Base-by-base conservation (phyloP, 2,888 invertebrate genomes). In the Baccha elongata region DNA sequence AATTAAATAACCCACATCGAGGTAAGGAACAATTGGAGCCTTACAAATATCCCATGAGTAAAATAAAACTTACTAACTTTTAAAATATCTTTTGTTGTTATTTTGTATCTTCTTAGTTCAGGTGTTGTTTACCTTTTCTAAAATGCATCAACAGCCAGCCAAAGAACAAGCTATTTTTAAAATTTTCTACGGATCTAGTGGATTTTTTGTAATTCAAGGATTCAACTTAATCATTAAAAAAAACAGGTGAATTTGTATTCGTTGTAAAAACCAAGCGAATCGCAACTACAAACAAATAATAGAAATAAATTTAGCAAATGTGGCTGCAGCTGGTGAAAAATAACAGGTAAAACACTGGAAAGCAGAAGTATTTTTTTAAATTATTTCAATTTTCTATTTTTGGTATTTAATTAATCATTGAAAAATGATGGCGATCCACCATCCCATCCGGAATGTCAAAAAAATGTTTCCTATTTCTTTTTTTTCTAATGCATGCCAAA, bases 41-140 rank as follows among this genome's bases (percentile, higher is more conserved):
- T 76, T 76, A 83, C 76, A 42, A 37, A 65, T 29, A 62, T 50
- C 71, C 74, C 52, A 71, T 50, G 37, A 44, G 48, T 64, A 52
- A 53, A 55, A 78, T 35, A 55, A 58, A 52, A 76, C 53, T 76
- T 72, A 76, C 72, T 76, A 72, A 81, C 58, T 64, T 21, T 29
- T 55, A 68, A 68, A 75, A 71, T 52, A 32, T 46, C 11, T 72
- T 81, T 71, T 76, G 40, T 64, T 68, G 53, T 53, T 53, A 53
- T 80, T 71, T 81, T 81, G n/a, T 73, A 68, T 65, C 64, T 76
- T 83, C 81, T 72, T 83, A 76, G 76, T 81, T 75, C 76, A 72
- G 76, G 76, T 81, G 81, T 81, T 83, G 76, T 83, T 83, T 83
- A 83, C 81, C 81, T 67, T 83, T 83, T 72, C 81, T 76, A 35